Evolutionary conservation across 92 coral and sea anemone species (phyloP), one percentile per base, ranked within the genome.

Genomic region (Pocillopora grandis): DNA sequence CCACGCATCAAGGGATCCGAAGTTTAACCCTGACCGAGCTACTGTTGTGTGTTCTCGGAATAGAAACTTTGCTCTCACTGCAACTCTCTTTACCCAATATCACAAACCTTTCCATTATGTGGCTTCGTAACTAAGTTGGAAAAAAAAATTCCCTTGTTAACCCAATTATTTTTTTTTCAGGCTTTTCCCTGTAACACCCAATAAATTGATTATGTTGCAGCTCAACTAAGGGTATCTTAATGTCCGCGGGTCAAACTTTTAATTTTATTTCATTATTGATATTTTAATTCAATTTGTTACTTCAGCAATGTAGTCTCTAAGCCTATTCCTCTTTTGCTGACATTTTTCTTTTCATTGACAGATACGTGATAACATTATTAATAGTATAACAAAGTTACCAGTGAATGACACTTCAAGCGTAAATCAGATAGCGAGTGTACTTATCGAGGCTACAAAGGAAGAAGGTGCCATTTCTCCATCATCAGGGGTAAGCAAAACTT

Each of bases 371-470:
- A 36, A 36, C 59, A 65, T 83, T 31, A 21, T 83, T 16, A 56
- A 74, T 1, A 52, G 57, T 6, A 21, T 83, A 56, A 74, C 87
- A 13, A 76, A 74, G 52, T 33, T 75, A 14, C 37, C 9, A 35
- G 13, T 75, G 37, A 83, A 83, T 52, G 87, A 63, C 69, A 83
- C 87, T 19, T 18, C 12, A 56, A 61, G 72, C 27, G 70, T 73
- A 9, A 83, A 83, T 62, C 87, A 74, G 64, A 62, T 83, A 20
- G 87, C 87, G 31, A 55, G 87, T 10, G 87, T 83, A 18, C 42
- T 83, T 27, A 73, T 83, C 6, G 87, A 83, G 18, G 87, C 87
- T 52, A 83, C 87, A 33, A 74, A 74, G 13, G 80, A 59, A 6
- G 80, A 83, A 19, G 5, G 8, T 17, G 74, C 21, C 17, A 48